Evolutionary conservation across 1,140 invertebrate species (phyloP), one percentile per base, ranked within the genome.

Genomic region (Cotesia typhae): DNA sequence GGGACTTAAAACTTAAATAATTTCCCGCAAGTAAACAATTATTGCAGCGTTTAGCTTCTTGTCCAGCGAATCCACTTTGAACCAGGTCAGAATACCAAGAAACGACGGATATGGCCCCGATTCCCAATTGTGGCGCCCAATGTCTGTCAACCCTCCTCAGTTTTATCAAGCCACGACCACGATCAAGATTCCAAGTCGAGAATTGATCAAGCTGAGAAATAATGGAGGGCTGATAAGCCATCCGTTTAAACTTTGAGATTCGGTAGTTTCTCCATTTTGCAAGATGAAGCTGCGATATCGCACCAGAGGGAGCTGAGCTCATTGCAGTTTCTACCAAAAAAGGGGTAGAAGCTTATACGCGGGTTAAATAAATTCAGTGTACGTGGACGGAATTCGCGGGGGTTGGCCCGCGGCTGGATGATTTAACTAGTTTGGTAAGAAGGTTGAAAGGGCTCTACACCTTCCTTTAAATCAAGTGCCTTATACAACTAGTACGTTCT

Each of bases 291-390:
- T 1, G 10, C 9, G 64, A 66, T 14, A 20, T 38, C 12, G 17
- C 37, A 37, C 12, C 14, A 63, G n/a, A n/a, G 55, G 9, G 12
- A 68, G 57, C 4, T 14, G 14, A 7, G 5, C 28, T 28, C 1
- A 28, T 47, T 47, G 10, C 41, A 47, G 41, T 47, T 71, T 76
- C 69, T 17, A 36, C 67, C 63, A 70, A 74, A 74, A 73, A 67
- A 73, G 66, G 55, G 14, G 37, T 47, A 74, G 74, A 78, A 74
- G 76, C 78, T 77, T 35, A 79, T 79, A 80, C 78, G 76, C 77
- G 77, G 71, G 71, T 68, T 78, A 79, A 81, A 81, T 80, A 81
- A 81, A 81, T 81, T 81, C 65, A 67, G 72, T 69, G 53, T 80
- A 79, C 80, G 80, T 81, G 80, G 75, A 60, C 41, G 67, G 80